Evolutionary conservation across 1,140 invertebrate species (phyloP), one percentile per base, ranked within the genome.

Genomic region (Sycobia sp.): DNA sequence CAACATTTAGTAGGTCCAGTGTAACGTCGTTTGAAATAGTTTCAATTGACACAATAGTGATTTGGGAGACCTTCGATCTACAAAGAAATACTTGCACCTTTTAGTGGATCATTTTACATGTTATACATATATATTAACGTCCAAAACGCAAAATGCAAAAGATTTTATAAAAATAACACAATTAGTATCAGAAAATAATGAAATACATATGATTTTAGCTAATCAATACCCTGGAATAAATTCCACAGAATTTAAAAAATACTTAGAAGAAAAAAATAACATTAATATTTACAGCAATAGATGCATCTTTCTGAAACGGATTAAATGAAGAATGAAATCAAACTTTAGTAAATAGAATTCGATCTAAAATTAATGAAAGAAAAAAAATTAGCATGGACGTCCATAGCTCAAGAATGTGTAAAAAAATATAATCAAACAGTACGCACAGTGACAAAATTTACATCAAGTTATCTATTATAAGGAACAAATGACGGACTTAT

Each of bases 351-450:
- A 27, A 50, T 50, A 50, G 16, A 32, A 50, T 50, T 11, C 4
- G 47, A 50, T 50, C 8, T 10, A 50, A 27, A 32, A 29, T 9
- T 8, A 32, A 32, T 32, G 29, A 13, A 20, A 14, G 5, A 7
- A 47, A 25, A 23, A 22, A 61, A 51, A 46, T 7, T 7, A 32
- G 29, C 29, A 4, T 62, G 59, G 39, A 53, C 47, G 14, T 32
- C 51, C 2, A 54, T 51, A 51, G 47, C 34, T 25, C 49, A 61
- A 23, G 36, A 51, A 20, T 50, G 13, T n/a, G 13, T 34, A 50
- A 25, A 51, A 61, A 61, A 51, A 51, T 50, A 59, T 46, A 59
- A 47, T 47, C 16, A 34, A 34, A 34, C 23, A 10, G 14, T 34
- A 20, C 25, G 47, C 22, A 47, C 43, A 34, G 14, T 46, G 4